Conservation (phyloP, 2,888 invertebrate genomes). For the Nasonovia ribisnigri region DNA sequence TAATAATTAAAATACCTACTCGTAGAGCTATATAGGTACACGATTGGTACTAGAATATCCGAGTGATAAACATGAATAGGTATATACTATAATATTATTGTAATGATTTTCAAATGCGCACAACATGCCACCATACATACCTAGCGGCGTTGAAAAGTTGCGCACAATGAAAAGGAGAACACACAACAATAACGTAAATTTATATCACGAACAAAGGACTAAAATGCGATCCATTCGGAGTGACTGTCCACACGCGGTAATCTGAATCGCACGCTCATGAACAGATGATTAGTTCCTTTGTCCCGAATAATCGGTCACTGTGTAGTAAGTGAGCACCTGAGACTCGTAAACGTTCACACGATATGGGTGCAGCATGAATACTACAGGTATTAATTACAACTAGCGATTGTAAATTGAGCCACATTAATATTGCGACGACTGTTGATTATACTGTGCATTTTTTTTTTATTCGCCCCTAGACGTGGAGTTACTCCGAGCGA, state of each 20-base stretch:
- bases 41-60: neutral
- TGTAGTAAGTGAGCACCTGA: neutral
- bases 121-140: neutral
- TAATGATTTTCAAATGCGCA: neutral
- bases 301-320: slow-evolving; percentile 1
- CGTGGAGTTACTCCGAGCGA: neutral
- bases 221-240: neutral
- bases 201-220: slow-evolving; percentile 13
- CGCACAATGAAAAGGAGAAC: neutral
- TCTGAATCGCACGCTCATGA: neutral
- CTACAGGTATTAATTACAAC: neutral
- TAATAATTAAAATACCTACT: too few species aligned
- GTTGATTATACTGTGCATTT: neutral
- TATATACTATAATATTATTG: neutral
- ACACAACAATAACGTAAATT: slow-evolving; percentile 10
- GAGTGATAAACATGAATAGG: neutral
- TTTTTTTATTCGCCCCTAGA: neutral
- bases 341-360: neutral
- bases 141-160: neutral
- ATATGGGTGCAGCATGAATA: neutral
- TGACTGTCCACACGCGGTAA: neutral
- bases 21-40: neutral
- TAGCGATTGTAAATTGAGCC: neutral
- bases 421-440: neutral
- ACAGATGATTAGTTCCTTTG: slow-evolving; percentile 36